Base-by-base conservation (phyloP, 2,797 vertebrate genomes). In the Florisuga fusca region DNA sequence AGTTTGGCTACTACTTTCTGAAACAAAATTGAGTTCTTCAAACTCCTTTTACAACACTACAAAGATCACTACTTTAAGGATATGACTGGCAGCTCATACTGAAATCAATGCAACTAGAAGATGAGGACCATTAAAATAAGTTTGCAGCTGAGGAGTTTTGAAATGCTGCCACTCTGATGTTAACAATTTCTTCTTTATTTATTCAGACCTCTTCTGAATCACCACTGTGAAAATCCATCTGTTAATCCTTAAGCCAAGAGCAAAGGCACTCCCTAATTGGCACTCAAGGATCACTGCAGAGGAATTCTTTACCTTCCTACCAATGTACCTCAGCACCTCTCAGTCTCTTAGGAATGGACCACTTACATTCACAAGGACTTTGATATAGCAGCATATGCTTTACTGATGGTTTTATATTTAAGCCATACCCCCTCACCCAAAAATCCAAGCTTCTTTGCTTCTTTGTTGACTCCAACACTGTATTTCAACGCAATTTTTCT, bases 201-300 rank as follows among this genome's bases (percentile, higher is more conserved):
- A 90, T 84, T 92, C 75, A 75, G 66, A 36, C 54, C 87, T 89
- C 45, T 95, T 92, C 84, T 95, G 90, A 94, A 92, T 96, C 95
- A 94, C 62, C 43, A 46, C 58, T n/a, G 16, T 80, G 62, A 87
- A 94, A 96, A 95, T 66, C 34, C 58, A 45, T 87, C 46, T 87
- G 89, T 93, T 96, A 87, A 87, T 91, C 92, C 82, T 78, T 87
- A 94, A 84, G 29, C 78, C 68, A 89, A 94, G 36, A 95, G 75
- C 78, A 95, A 93, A 93, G 93, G 84, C 95, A 92, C 89, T 95
- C 95, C 92, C 84, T 95, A 58, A 87, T 3, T 93, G 66, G 46
- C 79, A 83, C 12, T 31, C 54, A 77, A 80, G 75, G 81, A 94
- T 87, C 36, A 51, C 72, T 72, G 48, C 68, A 84, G 69, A 76